Conservation (phyloP, 2,113 vertebrate species). For the Thunnus thynnus region DNA sequence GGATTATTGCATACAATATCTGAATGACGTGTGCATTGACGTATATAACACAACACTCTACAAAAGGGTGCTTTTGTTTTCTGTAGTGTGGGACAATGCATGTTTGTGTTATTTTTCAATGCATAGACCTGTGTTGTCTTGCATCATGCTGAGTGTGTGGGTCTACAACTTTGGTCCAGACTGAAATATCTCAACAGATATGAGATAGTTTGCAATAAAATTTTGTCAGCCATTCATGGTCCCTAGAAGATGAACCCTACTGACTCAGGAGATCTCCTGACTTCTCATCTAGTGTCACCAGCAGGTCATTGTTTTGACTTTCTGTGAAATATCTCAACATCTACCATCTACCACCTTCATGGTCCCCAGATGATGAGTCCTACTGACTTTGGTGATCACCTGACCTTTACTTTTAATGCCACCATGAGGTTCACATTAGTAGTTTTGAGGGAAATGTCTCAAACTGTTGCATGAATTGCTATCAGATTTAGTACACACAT, state of each 20-base stretch:
- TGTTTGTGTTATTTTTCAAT: slow-evolving; percentile 30
- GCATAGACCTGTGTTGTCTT: slow-evolving; percentile 1
- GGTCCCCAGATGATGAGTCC: neutral
- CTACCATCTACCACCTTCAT: too few relatives aligned
- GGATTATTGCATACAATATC: slow-evolving; percentile 22
- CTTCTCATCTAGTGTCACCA: neutral
- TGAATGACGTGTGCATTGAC: slow-evolving; percentile 13
- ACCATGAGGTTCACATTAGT: neutral
- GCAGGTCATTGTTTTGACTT: neutral
- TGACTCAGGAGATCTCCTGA: neutral
- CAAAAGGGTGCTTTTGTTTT: slow-evolving; percentile 17
- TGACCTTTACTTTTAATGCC: neutral
- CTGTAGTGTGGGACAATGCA: slow-evolving; percentile 2
- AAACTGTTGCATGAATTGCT: neutral
- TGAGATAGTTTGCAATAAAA: neutral
- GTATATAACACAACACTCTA: slow-evolving; percentile 1
- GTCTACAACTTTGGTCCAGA: neutral
- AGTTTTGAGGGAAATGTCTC: neutral
- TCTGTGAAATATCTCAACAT: neutral
- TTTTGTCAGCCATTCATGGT: neutral
- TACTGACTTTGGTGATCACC: neutral
- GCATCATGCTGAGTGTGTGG: neutral
- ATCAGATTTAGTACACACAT: slow-evolving; percentile 5
- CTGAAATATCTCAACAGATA: neutral
- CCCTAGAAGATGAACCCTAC: neutral